Evolutionary conservation across 2,113 vertebrate genomes (phyloP).

Genomic region (Spheniscus mendiculus): DNA sequence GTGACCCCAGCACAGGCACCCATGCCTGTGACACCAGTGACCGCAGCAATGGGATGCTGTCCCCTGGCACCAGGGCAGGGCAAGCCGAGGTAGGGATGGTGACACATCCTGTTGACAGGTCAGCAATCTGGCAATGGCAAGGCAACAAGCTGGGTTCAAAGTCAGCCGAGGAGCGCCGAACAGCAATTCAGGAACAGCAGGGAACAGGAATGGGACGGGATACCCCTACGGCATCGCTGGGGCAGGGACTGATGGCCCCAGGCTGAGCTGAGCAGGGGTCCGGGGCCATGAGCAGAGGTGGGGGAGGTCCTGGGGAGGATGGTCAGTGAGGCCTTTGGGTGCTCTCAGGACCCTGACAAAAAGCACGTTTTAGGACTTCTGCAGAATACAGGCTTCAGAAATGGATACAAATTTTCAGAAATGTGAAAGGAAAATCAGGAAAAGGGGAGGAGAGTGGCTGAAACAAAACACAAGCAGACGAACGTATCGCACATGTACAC

Average conservation of each 20-base stretch:
- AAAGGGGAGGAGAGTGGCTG: neutral
- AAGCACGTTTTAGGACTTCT: accelerated
- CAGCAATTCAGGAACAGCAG: neutral
- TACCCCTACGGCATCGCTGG: accelerated
- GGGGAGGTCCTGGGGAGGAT: neutral
- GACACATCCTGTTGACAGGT: neutral
- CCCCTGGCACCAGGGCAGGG: neutral
- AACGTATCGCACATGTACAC: no score
- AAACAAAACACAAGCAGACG: neutral
- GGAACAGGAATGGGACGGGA: neutral
- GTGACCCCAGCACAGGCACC: no score
- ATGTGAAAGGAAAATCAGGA: neutral
- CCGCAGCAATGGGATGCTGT: accelerated
- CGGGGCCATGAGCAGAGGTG: neutral
- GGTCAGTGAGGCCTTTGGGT: neutral
- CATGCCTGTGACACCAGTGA: neutral
- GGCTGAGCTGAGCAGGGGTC: neutral
- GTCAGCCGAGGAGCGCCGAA: neutral
- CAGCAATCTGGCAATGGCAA: neutral
- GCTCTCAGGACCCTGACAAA: neutral
- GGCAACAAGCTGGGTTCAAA: accelerated
- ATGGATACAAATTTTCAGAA: neutral
- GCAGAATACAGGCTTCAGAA: neutral
- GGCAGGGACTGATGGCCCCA: no score
- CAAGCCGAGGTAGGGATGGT: neutral